Evolutionary conservation across 30 jellyfish, hydroid and myxozoan genomes (phyloP).

Genomic region (Aurelia aurita complex sp. Pacific): DNA sequence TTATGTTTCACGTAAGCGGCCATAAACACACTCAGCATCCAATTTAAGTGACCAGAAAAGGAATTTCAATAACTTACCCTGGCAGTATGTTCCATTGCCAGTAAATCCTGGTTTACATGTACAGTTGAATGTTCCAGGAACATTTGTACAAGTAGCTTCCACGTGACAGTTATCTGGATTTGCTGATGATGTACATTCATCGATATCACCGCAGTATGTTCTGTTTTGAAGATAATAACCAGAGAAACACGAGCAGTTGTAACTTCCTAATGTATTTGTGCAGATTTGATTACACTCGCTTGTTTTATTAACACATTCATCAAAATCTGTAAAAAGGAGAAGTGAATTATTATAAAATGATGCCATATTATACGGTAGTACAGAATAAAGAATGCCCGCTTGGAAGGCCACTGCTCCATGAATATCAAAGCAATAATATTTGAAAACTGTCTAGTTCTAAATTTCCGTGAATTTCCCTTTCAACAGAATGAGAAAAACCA

Average conservation of each 20-base stretch:
- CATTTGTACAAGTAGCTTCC: background rate
- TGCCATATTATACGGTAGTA: too few species aligned
- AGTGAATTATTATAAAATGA: too few species aligned
- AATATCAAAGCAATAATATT: too few species aligned
- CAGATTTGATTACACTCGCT: conserved; percentile 31
- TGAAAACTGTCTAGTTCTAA: too few species aligned
- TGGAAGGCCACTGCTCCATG: too few species aligned
- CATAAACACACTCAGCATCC: too few species aligned
- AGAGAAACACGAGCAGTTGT: conserved; percentile 32
- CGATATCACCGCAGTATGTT: conserved; percentile 25
- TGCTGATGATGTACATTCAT: conserved; percentile 2
- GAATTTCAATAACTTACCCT: background rate
- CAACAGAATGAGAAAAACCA: too few species aligned
- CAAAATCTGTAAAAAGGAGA: background rate
- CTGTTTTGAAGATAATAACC: conserved; percentile 10
- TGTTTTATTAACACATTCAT: conserved; percentile 39
- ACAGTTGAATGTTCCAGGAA: conserved; percentile 5
- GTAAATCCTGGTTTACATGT: conserved; percentile 18
- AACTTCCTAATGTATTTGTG: conserved; percentile 22
- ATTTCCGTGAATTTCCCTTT: too few species aligned
- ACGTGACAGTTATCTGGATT: background rate
- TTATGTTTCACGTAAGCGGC: too few species aligned
- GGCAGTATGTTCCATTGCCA: conserved; percentile 26
- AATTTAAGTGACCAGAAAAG: too few species aligned
- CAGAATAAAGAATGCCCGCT: too few species aligned